A percentile compares a stretch with the other conserved stretches of the same genome.
phyloP scores from a whole-genome alignment of 2,797 vertebrate genomes.

The Rhadinocentrus ornatus region DNA sequence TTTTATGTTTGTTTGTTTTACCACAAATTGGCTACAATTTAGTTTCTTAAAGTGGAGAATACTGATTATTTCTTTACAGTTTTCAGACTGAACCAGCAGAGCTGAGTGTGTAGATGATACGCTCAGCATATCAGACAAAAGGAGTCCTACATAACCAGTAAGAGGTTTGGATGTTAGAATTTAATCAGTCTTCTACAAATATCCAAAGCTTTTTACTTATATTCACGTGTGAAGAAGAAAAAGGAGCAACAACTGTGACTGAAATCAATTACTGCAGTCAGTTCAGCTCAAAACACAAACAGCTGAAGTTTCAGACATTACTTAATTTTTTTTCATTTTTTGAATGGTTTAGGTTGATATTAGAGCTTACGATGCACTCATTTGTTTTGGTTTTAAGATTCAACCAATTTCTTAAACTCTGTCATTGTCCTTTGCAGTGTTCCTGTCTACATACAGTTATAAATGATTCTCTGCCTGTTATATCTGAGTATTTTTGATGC shows the following conservation, averaged over 20 bases:
- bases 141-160: not conserved
- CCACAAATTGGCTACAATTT: not conserved
- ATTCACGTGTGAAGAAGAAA: not conserved
- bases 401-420: not conserved
- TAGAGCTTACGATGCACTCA: not conserved
- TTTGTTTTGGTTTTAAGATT: constrained; percentile 1
- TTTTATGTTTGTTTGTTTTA: constrained; percentile 1
- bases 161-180: fast-evolving
- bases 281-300: not conserved
- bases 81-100: not conserved
- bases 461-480: constrained; percentile 20
- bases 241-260: not conserved
- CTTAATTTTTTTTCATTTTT: not conserved
- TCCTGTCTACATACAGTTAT: not conserved
- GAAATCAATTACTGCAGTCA: not conserved
- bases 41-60: not conserved
- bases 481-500: constrained; percentile 13
- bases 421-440: not conserved
- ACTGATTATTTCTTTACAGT: not conserved
- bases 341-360: not conserved
- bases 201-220: not conserved
- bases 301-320: not conserved
- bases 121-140: not conserved
- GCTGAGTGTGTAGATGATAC: not conserved
- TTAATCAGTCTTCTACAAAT: not conserved